A percentile compares a stretch with the other conserved stretches of the same genome.
Conservation (phyloP, 2,888 invertebrate species). For the Allophyes oxyacanthae region DNA sequence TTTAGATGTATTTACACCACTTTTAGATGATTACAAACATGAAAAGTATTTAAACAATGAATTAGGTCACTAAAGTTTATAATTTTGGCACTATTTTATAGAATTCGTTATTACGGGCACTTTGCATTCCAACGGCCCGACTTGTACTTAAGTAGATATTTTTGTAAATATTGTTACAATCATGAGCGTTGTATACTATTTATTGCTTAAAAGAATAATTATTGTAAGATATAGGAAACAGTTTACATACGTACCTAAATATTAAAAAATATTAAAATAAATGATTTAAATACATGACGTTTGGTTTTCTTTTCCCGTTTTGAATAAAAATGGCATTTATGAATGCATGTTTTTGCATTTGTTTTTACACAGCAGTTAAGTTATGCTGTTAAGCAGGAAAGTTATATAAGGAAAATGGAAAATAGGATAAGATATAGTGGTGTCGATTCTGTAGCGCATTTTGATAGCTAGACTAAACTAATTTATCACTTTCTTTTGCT, state of each 20-base stretch:
- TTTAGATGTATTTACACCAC: conserved; percentile 49
- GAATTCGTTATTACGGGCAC: conserved; percentile 41
- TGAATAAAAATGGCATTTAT: background rate
- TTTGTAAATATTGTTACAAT: conserved; percentile 79
- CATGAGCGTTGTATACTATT: conserved; percentile 79
- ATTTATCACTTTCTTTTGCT: no score
- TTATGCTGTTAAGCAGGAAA: no score
- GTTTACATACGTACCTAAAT: conserved; percentile 74
- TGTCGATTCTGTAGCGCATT: no score
- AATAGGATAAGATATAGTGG: no score
- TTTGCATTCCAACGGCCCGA: conserved; percentile 43
- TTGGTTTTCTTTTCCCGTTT: conserved; percentile 12
- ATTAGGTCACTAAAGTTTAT: conserved; percentile 47
- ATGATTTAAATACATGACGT: conserved; percentile 45
- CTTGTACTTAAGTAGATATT: conserved; percentile 48
- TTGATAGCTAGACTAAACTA: no score
- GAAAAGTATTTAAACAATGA: conserved; percentile 45
- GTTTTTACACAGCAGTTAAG: no score
- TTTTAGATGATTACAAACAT: conserved; percentile 34
- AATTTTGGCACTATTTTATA: conserved; percentile 53
- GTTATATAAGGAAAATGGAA: no score
- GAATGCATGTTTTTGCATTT: no score
- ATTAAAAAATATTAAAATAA: conserved; percentile 62
- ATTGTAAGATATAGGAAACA: conserved; percentile 73
- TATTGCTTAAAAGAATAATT: conserved; percentile 71